A percentile compares a stretch with the other conserved stretches of the same genome.
Evolutionary conservation across 1,140 invertebrate genomes (phyloP).

Genomic region (Solenopsis invicta): DNA sequence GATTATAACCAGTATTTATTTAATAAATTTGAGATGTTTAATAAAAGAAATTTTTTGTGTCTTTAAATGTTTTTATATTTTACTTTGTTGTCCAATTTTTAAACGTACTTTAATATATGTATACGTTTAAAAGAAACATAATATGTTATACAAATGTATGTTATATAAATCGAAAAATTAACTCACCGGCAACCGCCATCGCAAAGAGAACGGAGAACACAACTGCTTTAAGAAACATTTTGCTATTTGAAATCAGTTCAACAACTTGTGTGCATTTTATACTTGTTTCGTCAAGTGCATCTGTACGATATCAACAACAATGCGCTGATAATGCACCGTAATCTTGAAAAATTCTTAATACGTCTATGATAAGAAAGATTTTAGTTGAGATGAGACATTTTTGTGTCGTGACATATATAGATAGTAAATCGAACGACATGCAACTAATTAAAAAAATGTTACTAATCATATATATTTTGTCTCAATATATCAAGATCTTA

Average conservation of each 20-base stretch:
- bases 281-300: conserved; percentile 25
- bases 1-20: not conserved
- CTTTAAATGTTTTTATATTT: no score
- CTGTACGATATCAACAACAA: not conserved
- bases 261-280: conserved; percentile 32
- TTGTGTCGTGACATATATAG: no score
- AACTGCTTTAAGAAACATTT: conserved; percentile 66
- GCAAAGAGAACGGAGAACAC: conserved; percentile 52
- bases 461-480: no score
- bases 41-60: no score
- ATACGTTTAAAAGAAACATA: no score
- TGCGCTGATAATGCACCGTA: not conserved
- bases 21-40: no score
- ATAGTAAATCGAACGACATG: no score
- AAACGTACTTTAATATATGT: no score
- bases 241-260: conserved; percentile 15
- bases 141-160: not conserved
- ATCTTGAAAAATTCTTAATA: not conserved
- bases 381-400: not conserved
- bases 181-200: conserved; percentile 65
- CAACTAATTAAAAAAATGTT: no score
- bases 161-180: not conserved
- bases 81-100: no score
- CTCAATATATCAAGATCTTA: no score
- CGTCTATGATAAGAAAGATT: conserved; percentile 38